Evolutionary conservation across 2,888 invertebrate genomes (phyloP).

Genomic region (Clanis bilineata): DNA sequence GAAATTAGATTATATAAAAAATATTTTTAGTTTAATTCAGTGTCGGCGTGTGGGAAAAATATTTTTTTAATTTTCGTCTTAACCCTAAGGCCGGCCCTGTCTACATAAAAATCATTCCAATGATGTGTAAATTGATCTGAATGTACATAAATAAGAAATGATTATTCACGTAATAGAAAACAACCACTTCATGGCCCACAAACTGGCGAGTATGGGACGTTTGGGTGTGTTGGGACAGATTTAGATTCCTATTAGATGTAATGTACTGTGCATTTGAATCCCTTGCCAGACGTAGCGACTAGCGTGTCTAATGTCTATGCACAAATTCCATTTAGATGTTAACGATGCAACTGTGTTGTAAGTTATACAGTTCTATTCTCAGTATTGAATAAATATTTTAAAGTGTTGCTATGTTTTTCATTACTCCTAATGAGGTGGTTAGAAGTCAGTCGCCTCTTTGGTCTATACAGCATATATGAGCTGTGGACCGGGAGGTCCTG

Average conservation of each 20-base stretch:
- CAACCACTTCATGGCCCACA: background rate
- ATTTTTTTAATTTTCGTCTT: background rate
- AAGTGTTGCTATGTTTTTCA: slow-evolving; percentile 35
- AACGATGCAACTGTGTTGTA: slow-evolving; percentile 34
- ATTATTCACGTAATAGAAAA: background rate
- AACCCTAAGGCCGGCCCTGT: background rate
- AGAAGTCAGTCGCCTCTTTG: background rate
- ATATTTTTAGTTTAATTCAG: background rate
- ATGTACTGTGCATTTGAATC: slow-evolving; percentile 28
- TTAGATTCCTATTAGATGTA: slow-evolving; percentile 55
- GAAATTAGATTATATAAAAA: background rate
- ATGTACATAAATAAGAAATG: background rate
- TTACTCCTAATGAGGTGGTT: background rate
- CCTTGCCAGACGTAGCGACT: slow-evolving; percentile 30
- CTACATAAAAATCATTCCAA: slow-evolving; percentile 4
- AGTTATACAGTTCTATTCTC: slow-evolving; percentile 61
- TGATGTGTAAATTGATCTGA: slow-evolving; percentile 3
- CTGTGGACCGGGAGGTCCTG: no score
- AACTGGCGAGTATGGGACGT: background rate
- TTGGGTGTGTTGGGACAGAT: slow-evolving; percentile 7
- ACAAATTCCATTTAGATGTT: slow-evolving; percentile 33
- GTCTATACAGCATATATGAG: no score
- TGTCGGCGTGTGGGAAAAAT: background rate
- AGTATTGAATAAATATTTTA: slow-evolving; percentile 74
- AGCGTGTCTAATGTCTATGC: slow-evolving; percentile 35